Evolutionary conservation across 2,797 vertebrate genomes (phyloP), one percentile per base, ranked within the genome.

Genomic region (Galago senegalensis): DNA sequence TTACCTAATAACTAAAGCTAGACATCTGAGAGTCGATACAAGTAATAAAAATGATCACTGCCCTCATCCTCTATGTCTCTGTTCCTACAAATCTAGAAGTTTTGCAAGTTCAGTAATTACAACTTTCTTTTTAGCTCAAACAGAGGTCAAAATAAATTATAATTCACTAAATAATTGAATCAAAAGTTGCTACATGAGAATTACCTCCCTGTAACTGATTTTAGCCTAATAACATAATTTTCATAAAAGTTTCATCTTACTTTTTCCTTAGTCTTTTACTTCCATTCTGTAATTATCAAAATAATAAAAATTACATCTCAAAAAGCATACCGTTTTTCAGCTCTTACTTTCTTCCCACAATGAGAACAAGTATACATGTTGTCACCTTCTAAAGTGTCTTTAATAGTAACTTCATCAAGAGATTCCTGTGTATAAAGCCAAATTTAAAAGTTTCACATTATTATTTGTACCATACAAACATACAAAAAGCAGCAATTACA

Each of bases 311-410:
- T 70, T 77, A 87, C 4, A 82, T 79, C 89, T 88, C n/a, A 67
- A 75, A 90, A 90, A 89, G 11, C 96, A 2, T 96, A 99, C 99
- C 99, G 99, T 98, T 99, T 99, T 97, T 99, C 99, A 31, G 99
- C 99, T 25, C 99, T 99, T 79, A 99, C 99, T 98, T 99, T 99
- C 99, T 99, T 99, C 25, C 99, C 99, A 72, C 99, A 99, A 98
- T 99, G 99, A 40, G 99, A 99, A 98, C 99, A 99, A 0, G 99
- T 99, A 98, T 99, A 99, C 99, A 99, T 99, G 98, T 99, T 99
- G 99, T 99, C 99, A 43, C 99, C 99, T 98, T 99, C 99, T 98
- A 99, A 98, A 0, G 99, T 99, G 98, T 99, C 99, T 97, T 99
- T 99, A 98, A 99, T 99, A 79, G 99, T 99, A 97, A 99, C 99